These are phyloP conservation scores for Drosophila kohkoa DNA, from an alignment of 1,140 invertebrate genomes.

Conservation along the genomic window DNA sequence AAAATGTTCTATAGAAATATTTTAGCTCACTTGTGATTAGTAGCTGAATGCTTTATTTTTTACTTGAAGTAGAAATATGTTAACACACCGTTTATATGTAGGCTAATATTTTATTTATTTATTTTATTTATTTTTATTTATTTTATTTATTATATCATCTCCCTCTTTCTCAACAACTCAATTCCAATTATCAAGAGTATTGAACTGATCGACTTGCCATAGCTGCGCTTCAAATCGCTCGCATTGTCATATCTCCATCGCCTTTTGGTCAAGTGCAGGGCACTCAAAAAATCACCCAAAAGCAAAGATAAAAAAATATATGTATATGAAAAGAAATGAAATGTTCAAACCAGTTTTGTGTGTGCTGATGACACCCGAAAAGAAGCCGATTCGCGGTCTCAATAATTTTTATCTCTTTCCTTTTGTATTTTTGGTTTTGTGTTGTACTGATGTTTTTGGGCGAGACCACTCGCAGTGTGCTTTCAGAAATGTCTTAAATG, in stretches of 20 bases:
- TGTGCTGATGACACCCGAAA: slow-evolving; percentile 34
- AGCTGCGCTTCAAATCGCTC: slow-evolving; percentile 5
- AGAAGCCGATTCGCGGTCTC: slow-evolving; percentile 28
- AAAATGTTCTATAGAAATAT: too few species aligned
- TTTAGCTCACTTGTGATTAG: too few species aligned
- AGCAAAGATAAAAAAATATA: slow-evolving; percentile 2
- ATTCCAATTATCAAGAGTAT: slow-evolving; percentile 16
- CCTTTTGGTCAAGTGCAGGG: slow-evolving; percentile 39
- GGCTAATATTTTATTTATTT: too few species aligned
- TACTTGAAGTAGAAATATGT: too few species aligned
- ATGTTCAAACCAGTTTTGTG: slow-evolving; percentile 59
- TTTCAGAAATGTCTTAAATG: slow-evolving; percentile 68
- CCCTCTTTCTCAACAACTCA: not conserved
- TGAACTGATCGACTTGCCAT: not conserved
- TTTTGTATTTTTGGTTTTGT: too few species aligned
- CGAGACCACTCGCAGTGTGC: slow-evolving; percentile 55
- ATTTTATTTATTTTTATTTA: too few species aligned
- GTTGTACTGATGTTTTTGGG: not conserved
- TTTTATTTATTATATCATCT: too few species aligned
- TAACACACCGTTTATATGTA: too few species aligned
- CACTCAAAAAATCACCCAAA: slow-evolving; percentile 7
- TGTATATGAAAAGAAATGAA: slow-evolving; percentile 7
- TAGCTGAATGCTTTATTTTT: too few species aligned
- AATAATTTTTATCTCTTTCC: too few species aligned
- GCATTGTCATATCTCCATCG: slow-evolving; percentile 39